These are phyloP conservation scores for Trypoxylon attenuatum DNA, from an alignment of 2,888 invertebrate species.

Conservation along the genomic window DNA sequence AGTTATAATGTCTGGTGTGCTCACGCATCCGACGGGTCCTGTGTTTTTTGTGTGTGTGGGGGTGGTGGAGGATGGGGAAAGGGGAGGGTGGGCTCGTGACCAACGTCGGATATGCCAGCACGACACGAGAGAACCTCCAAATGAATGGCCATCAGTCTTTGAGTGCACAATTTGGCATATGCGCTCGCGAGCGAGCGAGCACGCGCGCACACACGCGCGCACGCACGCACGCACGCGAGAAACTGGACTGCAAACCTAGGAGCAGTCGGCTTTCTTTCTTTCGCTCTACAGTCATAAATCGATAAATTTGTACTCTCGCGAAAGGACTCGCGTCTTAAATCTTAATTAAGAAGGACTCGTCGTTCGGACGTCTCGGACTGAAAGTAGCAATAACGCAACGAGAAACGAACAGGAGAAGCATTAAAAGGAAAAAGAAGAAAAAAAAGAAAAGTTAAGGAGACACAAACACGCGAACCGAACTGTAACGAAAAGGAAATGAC, in stretches of 20 bases:
- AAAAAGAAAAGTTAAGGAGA: slow-evolving; percentile 4
- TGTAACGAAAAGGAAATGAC: not conserved
- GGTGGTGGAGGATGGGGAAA: too few species aligned
- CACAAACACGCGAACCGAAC: not conserved
- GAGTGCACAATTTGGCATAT: slow-evolving; percentile 45
- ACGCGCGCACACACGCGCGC: not conserved
- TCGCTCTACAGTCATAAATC: slow-evolving; percentile 1
- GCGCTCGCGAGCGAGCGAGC: too few species aligned
- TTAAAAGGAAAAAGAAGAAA: slow-evolving; percentile 31
- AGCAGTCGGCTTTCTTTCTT: too few species aligned
- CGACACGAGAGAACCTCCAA: slow-evolving; percentile 64
- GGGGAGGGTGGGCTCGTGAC: slow-evolving; percentile 4
- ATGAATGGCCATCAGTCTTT: slow-evolving; percentile 65
- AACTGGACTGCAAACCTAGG: too few species aligned
- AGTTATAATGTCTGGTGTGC: slow-evolving; percentile 59
- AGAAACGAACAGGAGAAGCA: not conserved
- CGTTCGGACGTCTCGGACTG: slow-evolving; percentile 1
- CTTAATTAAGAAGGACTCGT: slow-evolving; percentile 24
- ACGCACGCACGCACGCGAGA: not conserved
- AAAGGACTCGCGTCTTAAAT: slow-evolving; percentile 9
- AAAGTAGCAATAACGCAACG: not conserved
- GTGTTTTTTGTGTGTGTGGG: too few species aligned
- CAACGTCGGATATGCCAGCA: slow-evolving; percentile 50
- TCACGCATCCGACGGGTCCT: slow-evolving; percentile 42
- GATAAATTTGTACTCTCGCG: slow-evolving; percentile 35